Percentiles rank a stretch among this genome's conserved stretches.
Conservation (phyloP, 92 coral and sea anemone genomes). For the Zoanthus gigantus region DNA sequence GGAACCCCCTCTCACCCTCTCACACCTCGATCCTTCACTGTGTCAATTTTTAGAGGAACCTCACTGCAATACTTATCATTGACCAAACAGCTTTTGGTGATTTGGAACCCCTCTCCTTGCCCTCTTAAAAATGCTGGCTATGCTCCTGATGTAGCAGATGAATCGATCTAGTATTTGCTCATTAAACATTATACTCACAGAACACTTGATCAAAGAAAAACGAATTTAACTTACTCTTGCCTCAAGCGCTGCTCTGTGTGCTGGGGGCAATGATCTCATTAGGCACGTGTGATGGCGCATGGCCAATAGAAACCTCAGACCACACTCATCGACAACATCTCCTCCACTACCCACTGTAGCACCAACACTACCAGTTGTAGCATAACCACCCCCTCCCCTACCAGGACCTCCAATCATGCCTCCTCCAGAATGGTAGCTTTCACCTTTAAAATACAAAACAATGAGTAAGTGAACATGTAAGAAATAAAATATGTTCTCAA, state of each 20-base stretch:
- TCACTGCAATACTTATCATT: too few species aligned
- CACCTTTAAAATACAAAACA: conserved; percentile 46
- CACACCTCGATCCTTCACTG: too few species aligned
- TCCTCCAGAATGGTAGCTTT: conserved; percentile 69
- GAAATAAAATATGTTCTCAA: too few species aligned
- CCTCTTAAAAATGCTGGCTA: too few species aligned
- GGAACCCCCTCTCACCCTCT: too few species aligned
- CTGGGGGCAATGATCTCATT: conserved; percentile 90
- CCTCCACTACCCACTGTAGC: conserved; percentile 99
- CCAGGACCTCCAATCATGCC: conserved; percentile 99
- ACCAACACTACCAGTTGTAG: conserved; percentile 98
- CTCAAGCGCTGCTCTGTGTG: conserved; percentile 82
- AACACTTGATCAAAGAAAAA: background rate
- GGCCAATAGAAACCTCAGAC: conserved; percentile 93
- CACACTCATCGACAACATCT: conserved; percentile 99
- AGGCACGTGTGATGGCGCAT: conserved; percentile 99
- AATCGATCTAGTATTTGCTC: too few species aligned
- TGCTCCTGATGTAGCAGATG: too few species aligned
- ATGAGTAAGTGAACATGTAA: too few species aligned
- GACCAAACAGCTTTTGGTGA: too few species aligned
- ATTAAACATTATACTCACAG: too few species aligned
- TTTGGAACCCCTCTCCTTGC: too few species aligned
- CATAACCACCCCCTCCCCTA: conserved; percentile 99
- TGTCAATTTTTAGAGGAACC: too few species aligned
- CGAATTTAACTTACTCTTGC: conserved; percentile 73